phyloP scores from a whole-genome alignment of 2,888 invertebrate genomes.

The Nesidiocoris tenuis region DNA sequence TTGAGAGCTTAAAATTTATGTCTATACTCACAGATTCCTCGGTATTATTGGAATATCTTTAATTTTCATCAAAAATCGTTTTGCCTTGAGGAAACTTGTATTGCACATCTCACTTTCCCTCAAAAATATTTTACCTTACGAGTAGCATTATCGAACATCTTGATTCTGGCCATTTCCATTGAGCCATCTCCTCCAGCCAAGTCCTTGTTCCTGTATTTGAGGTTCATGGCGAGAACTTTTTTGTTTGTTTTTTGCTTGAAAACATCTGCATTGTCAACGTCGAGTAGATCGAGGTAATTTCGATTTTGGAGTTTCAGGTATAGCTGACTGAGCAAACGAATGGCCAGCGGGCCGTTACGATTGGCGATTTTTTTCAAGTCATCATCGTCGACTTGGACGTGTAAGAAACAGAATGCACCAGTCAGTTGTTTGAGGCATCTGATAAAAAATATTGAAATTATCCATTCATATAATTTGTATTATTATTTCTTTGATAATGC shows the following conservation, averaged over 20 bases:
- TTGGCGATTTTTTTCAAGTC: conserved; percentile 11
- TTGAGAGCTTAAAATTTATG: no score
- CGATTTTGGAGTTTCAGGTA: conserved; percentile 20
- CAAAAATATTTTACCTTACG: no score
- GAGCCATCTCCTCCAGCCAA: background rate
- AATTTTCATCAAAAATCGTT: no score
- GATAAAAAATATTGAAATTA: background rate
- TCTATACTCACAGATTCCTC: no score
- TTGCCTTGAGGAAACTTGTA: no score
- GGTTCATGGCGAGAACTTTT: background rate
- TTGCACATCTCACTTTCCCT: no score
- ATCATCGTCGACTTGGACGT: conserved; percentile 18
- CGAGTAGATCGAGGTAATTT: conserved; percentile 12
- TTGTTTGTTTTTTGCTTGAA: background rate
- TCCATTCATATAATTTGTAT: no score
- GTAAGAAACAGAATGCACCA: conserved; percentile 23
- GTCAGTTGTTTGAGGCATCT: conserved; percentile 13
- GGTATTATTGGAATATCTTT: no score
- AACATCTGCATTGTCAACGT: background rate
- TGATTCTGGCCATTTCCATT: conserved; percentile 10
- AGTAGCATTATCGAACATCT: conserved; percentile 12
- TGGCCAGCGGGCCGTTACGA: conserved; percentile 12
- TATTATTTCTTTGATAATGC: no score
- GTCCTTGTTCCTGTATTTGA: background rate
- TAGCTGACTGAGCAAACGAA: conserved; percentile 28